Evolutionary conservation across 2,797 vertebrate species (phyloP).

Genomic region (Tangara arthus): DNA sequence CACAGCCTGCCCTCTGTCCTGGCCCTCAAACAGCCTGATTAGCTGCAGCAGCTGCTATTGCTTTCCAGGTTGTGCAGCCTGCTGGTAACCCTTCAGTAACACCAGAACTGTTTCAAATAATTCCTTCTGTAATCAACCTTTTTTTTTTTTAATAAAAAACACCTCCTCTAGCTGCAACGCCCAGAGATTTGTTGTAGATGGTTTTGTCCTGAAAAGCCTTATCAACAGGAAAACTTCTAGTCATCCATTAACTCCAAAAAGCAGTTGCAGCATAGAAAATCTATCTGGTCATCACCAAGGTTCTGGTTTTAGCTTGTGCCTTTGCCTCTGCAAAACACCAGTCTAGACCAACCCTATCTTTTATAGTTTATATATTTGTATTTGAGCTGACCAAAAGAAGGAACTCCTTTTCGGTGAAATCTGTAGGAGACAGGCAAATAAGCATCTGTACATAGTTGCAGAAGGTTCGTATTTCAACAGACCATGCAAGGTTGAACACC

Average conservation of each 20-base stretch:
- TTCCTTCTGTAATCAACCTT: neutral
- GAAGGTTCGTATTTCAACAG: neutral
- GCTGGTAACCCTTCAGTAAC: neutral
- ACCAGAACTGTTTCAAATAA: neutral
- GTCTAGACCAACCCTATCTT: neutral
- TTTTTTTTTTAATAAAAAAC: neutral
- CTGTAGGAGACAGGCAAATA: slow-evolving; percentile 2
- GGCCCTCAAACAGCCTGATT: neutral
- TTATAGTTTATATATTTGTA: neutral
- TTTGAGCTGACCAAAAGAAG: neutral
- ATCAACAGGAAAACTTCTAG: neutral
- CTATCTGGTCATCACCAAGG: neutral
- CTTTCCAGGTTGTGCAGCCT: neutral
- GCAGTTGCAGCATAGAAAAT: neutral
- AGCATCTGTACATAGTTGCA: neutral
- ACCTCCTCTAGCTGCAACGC: neutral
- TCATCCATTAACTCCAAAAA: neutral
- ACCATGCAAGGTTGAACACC: neutral
- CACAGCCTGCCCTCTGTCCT: neutral
- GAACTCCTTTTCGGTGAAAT: neutral
- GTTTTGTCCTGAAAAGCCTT: neutral
- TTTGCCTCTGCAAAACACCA: neutral
- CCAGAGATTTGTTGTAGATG: neutral
- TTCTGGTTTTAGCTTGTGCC: neutral
- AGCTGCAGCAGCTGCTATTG: neutral